These are phyloP conservation scores for Polietes domitor DNA, from an alignment of 2,888 invertebrate species.

Conservation along the genomic window DNA sequence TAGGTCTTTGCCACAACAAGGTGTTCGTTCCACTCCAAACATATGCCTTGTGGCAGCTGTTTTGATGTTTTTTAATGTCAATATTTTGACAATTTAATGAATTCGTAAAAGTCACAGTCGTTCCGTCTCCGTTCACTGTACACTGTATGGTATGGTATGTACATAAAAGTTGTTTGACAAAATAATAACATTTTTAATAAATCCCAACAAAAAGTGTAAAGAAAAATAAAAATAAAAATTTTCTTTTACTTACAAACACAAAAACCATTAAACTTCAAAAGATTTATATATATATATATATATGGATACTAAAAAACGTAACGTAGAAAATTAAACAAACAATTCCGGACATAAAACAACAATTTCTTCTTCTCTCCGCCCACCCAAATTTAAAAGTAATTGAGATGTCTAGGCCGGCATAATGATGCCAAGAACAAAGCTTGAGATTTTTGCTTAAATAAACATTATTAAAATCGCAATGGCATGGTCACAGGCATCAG, in stretches of 20 bases:
- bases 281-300: no score
- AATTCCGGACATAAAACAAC: no score
- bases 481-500: no score
- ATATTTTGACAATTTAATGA: conserved; percentile 70
- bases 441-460: no score
- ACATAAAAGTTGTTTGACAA: conserved; percentile 13
- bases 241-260: not conserved
- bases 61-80: conserved; percentile 65
- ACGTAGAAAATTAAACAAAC: no score
- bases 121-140: not conserved
- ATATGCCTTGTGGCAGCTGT: conserved; percentile 61
- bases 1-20: not conserved
- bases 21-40: conserved; percentile 7
- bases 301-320: no score
- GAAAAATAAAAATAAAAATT: not conserved
- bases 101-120: conserved; percentile 49
- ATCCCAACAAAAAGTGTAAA: not conserved
- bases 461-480: no score
- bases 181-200: conserved; percentile 22
- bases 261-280: not conserved
- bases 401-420: no score
- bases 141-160: not conserved
- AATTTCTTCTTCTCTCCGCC: no score
- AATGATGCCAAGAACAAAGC: no score
- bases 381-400: no score